Evolutionary conservation across 2,888 invertebrate genomes (phyloP), one percentile per base, ranked within the genome.

Genomic region (Eudasyphora cyanicolor): DNA sequence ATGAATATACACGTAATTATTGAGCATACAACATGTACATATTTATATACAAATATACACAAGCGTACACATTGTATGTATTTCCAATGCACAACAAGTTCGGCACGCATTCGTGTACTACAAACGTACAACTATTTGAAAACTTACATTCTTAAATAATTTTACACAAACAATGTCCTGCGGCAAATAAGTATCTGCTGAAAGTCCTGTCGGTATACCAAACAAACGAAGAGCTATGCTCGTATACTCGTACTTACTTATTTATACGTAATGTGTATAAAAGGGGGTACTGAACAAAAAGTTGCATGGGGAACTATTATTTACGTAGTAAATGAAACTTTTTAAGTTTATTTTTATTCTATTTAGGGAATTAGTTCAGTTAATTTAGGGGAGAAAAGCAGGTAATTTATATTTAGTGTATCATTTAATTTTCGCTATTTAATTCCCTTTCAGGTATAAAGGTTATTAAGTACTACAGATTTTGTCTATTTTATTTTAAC

Each of bases 91-190:
- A 69, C 24, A 77, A 2, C 12, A 21, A 21, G 10, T 19, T 54
- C 21, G 3, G 54, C 10, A 60, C 60, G 2, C n/a, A 60, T 29
- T 7, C 17, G 32, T 60, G 14, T 29, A 27, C 29, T 27, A 14
- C n/a, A 7, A 4, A 60, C 32, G 12, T 29, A 29, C 60, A 79
- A 67, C 57, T 67, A 71, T 82, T 76, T 79, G 69, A 71, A 71
- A 79, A 79, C 76, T 73, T 60, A 76, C 27, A 76, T 82, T 71
- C 71, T 79, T 67, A 57, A 79, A 79, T 67, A 82, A 76, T 73
- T 82, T 79, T 82, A 67, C 71, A 76, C 71, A 76, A 76, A 79
- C 76, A 82, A 76, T 73, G 69, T 49, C 76, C 82, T 51, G 49
- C 27, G 76, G 76, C 67, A 60, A 54, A 35, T 60, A 76, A 73